These are phyloP conservation scores for Probosciger aterrimus DNA, from an alignment of 2,113 vertebrate genomes.

Conservation along the genomic window DNA sequence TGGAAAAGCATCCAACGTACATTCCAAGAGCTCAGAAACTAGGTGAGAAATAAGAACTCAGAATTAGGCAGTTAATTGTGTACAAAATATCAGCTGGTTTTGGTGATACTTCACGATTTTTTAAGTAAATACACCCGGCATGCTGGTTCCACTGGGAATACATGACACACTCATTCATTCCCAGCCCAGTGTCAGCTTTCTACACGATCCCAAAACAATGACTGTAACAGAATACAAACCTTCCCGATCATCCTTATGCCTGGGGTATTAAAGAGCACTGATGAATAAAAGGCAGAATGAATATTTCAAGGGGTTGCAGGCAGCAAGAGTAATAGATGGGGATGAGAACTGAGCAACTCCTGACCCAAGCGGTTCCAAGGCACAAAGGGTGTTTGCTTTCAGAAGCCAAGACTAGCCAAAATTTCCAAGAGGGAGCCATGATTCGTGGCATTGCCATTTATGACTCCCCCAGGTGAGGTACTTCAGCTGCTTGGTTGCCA, in stretches of 20 bases:
- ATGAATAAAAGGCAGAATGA: neutral
- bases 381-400: neutral
- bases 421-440: neutral
- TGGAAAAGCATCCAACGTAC: neutral
- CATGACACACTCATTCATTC: neutral
- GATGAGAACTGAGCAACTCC: neutral
- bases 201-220: neutral
- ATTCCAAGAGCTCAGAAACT: neutral
- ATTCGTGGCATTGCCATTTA: neutral
- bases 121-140: constrained; percentile 10
- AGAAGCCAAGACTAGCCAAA: neutral
- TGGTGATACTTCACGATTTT: neutral
- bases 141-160: neutral
- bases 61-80: neutral
- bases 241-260: neutral
- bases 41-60: neutral
- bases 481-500: neutral
- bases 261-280: neutral
- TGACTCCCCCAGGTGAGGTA: neutral
- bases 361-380: neutral
- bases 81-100: neutral
- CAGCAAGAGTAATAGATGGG: neutral
- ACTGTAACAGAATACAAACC: constrained; percentile 4
- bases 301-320: constrained; percentile 40
- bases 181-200: constrained; percentile 35